Evolutionary conservation across 2,888 invertebrate genomes (phyloP).

Genomic region (Amphipoea oculea): DNA sequence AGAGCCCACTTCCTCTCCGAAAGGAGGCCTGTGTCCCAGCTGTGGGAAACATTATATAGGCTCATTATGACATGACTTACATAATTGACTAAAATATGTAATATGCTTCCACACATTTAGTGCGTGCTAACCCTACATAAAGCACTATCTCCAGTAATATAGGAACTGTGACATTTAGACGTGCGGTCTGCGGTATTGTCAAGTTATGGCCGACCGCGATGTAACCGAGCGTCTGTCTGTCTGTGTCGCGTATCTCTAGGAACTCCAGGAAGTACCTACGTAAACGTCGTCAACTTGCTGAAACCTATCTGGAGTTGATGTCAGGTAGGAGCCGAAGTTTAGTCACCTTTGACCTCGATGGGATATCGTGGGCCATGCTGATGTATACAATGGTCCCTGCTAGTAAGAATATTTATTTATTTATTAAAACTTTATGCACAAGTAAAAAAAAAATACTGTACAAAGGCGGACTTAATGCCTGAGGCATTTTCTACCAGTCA

Average conservation of each 20-base stretch:
- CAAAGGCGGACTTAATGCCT: too few relatives aligned
- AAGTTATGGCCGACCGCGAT: conserved; percentile 56
- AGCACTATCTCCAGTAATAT: conserved; percentile 53
- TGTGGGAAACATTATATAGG: neutral
- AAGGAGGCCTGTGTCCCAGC: neutral
- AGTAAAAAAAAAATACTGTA: too few relatives aligned
- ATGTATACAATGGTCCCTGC: neutral
- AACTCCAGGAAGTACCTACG: conserved; percentile 29
- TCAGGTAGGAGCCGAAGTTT: neutral
- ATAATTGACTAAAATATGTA: neutral
- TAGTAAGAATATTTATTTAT: too few relatives aligned
- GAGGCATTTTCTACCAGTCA: too few relatives aligned
- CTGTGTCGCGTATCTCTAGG: conserved; percentile 25
- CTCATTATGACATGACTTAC: neutral
- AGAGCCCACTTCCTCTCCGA: too few relatives aligned
- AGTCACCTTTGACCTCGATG: conserved; percentile 1
- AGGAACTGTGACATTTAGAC: conserved; percentile 67
- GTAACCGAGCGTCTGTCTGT: conserved; percentile 55
- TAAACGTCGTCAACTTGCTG: conserved; percentile 22
- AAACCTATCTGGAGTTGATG: conserved; percentile 10
- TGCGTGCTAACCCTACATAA: conserved; percentile 43
- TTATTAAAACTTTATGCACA: too few relatives aligned
- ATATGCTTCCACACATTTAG: neutral
- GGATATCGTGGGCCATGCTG: neutral
- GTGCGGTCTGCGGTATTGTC: conserved; percentile 65